phyloP scores from a whole-genome alignment of 2,888 invertebrate genomes.

The Diaperis boleti region DNA sequence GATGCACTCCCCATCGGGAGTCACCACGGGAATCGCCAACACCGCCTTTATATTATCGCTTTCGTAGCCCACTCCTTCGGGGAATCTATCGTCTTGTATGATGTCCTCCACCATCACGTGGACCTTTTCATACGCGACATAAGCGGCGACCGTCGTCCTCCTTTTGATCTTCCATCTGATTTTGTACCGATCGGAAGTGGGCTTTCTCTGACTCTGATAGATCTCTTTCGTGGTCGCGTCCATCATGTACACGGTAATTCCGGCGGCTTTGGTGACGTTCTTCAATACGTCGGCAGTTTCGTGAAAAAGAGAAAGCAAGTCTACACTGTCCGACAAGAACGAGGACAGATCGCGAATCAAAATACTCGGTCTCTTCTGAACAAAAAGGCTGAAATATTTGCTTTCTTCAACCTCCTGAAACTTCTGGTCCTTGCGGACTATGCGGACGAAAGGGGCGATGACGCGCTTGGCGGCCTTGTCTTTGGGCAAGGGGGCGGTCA shows the following conservation, averaged over 20 bases:
- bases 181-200: slow-evolving; percentile 67
- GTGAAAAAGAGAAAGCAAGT: slow-evolving; percentile 69
- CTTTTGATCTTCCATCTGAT: slow-evolving; percentile 72
- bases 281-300: slow-evolving; percentile 72
- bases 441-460: slow-evolving; percentile 70
- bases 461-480: slow-evolving; percentile 71
- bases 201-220: slow-evolving; percentile 68
- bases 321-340: slow-evolving; percentile 71
- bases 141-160: slow-evolving; percentile 70
- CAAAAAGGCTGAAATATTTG: slow-evolving; percentile 59
- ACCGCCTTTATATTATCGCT: slow-evolving; percentile 68
- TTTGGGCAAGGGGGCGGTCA: slow-evolving; percentile 47
- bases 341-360: slow-evolving; percentile 60
- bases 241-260: slow-evolving; percentile 71
- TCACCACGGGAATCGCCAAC: slow-evolving; percentile 72
- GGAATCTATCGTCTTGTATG: slow-evolving; percentile 70
- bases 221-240: slow-evolving; percentile 70
- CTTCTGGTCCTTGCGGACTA: slow-evolving; percentile 58
- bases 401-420: slow-evolving; percentile 51
- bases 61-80: slow-evolving; percentile 68
- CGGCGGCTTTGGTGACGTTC: slow-evolving; percentile 70
- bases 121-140: slow-evolving; percentile 71
- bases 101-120: slow-evolving; percentile 70
- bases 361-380: slow-evolving; percentile 63
- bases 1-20: slow-evolving; percentile 71